These are phyloP conservation scores for Telmatherina bonti DNA, from an alignment of 2,797 vertebrate genomes.

Conservation along the genomic window DNA sequence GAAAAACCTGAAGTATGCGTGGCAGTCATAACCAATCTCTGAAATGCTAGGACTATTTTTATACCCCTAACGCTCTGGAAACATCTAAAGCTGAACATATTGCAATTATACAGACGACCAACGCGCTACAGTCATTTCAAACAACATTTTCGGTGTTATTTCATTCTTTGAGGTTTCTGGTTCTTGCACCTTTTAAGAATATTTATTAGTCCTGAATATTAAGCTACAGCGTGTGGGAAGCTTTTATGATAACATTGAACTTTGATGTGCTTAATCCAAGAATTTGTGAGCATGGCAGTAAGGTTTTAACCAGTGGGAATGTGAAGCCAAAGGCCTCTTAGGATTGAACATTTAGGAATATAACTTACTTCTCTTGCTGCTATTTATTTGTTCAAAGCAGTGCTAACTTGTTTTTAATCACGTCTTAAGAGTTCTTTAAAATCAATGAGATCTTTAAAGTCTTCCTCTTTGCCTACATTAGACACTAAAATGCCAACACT, in stretches of 20 bases:
- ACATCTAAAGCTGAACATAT: background rate
- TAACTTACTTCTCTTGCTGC: slow-evolving; percentile 20
- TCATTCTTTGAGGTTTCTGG: background rate
- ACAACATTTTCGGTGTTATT: background rate
- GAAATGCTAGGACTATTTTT: slow-evolving; percentile 25
- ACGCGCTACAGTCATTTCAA: background rate
- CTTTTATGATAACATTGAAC: slow-evolving; percentile 8
- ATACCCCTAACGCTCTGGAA: background rate
- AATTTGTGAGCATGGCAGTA: background rate
- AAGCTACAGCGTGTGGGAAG: background rate
- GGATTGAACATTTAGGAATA: slow-evolving; percentile 3
- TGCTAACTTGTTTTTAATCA: slow-evolving; percentile 13
- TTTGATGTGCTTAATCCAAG: slow-evolving; percentile 3
- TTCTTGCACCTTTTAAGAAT: slow-evolving; percentile 4
- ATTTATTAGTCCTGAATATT: background rate
- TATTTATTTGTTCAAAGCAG: slow-evolving; percentile 22
- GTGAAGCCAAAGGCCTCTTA: slow-evolving; percentile 1
- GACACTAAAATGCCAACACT: slow-evolving; percentile 32
- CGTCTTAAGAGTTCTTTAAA: slow-evolving; percentile 20
- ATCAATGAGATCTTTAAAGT: slow-evolving; percentile 19
- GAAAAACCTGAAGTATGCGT: background rate
- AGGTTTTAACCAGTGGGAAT: background rate
- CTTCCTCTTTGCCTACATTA: slow-evolving; percentile 35
- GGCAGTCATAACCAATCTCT: background rate
- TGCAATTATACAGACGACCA: no score